Percentiles rank a stretch among this genome's conserved stretches.
Conservation (phyloP, 2,797 vertebrate genomes). For the Enteromius viviparus region DNA sequence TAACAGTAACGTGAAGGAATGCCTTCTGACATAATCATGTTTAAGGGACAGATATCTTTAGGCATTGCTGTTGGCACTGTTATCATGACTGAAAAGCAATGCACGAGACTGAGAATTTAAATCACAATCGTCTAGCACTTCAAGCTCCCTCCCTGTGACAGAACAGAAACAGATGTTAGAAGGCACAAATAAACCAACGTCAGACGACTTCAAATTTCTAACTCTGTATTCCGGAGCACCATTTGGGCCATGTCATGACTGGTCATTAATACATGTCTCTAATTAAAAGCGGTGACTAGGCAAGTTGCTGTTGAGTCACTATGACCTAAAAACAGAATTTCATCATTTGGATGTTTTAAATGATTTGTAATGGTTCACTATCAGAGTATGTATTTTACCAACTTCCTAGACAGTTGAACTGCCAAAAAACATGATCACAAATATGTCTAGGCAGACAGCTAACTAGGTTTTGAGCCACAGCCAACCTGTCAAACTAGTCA, state of each 20-base stretch:
- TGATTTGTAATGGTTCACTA: background rate
- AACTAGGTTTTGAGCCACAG: background rate
- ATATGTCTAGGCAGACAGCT: background rate
- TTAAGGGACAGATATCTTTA: background rate
- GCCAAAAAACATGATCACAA: background rate
- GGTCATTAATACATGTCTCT: background rate
- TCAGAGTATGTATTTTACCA: background rate
- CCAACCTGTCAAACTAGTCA: background rate
- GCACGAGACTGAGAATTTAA: background rate
- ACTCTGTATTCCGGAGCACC: background rate
- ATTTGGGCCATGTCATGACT: background rate
- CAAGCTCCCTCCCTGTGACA: background rate
- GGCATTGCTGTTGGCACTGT: background rate
- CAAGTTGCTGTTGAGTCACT: background rate
- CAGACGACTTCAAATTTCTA: background rate
- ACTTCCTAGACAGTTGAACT: background rate
- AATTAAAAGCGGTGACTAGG: background rate
- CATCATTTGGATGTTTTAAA: background rate
- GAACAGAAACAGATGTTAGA: constrained; percentile 18
- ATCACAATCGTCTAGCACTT: background rate
- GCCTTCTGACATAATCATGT: constrained; percentile 24
- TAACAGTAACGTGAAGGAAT: constrained; percentile 50
- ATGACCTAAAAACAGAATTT: background rate
- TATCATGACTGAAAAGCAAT: background rate
- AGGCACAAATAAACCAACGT: background rate